Base-by-base conservation (phyloP, 2,888 invertebrate species). In the Ormyrus labotus region DNA sequence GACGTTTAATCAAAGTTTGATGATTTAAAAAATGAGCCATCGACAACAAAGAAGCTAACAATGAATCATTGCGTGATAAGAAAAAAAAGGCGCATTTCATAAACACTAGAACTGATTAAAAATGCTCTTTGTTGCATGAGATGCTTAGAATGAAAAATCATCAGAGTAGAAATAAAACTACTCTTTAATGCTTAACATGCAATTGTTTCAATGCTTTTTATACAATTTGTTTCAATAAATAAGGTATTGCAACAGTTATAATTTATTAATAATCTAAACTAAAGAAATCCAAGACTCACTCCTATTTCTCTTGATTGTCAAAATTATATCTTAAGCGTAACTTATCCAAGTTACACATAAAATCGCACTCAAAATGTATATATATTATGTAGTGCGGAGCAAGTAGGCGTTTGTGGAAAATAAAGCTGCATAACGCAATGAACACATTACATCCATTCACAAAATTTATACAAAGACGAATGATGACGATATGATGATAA, bases 361-460 rank as follows among this genome's bases (percentile, higher is more conserved):
- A 65, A 65, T 75, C 75, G 70, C 75, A 80, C 65, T 75, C 64
- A 13, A 75, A 69, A 73, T 68, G 13, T 58, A 57, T 63, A 69
- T 75, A 69, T 76, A 67, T 47, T 71, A 60, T 60, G 58, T 51
- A 75, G 67, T 75, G 77, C 72, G 64, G 76, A 72, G 76, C 68
- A 81, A 78, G 72, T 78, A 81, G 65, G 74, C 70, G 71, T 78
- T 75, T 72, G 48, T 63, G 47, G 78, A 73, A 72, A 72, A 67
- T 47, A 78, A 81, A 81, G 78, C 81, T 72, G 74, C 74, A 72
- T 74, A 75, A 67, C 67, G 61, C 78, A 85, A 87, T 88, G 86
- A 88, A 89, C 88, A 88, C 87, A 89, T 87, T 86, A 87, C 86
- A 88, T 87, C 81, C 87, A 86, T 87, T 87, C 81, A 83, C 82